Base-by-base conservation (phyloP, 2,888 invertebrate species). In the Drosophila limbata region DNA sequence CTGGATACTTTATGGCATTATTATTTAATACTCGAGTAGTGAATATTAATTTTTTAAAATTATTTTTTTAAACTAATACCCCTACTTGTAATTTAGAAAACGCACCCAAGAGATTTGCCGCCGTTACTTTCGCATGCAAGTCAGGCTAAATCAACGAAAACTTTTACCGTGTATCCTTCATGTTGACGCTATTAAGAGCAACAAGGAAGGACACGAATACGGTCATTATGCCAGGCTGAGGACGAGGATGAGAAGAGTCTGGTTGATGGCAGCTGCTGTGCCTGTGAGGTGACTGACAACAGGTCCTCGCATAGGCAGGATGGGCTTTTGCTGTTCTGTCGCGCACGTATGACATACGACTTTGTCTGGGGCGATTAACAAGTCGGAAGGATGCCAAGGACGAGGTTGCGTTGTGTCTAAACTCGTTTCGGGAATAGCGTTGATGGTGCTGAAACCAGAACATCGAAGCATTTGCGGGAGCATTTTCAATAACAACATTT, bases 401-500 rank as follows among this genome's bases (percentile, higher is more conserved):
- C 44, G 45, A 50, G 52, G 44, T 48, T 50, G 40, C 28, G 45
- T 35, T 31, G 48, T 13, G 37, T 44, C 48, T 64, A 47, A 69
- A 45, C 42, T 65, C 44, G 28, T 33, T 60, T 25, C 44, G 66
- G 50, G 45, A 45, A 70, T 63, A 37, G 15, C 50, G 9, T 50
- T 50, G 50, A 35, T 19, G 50, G 33, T 19, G 51, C 51, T 40
- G 47, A 37, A 61, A 44, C 42, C 28, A 50, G 42, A 40, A 13
- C 17, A 44, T 28, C 37, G 21, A 45, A 25, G 48, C 19, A 48
- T 68, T 60, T 59, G 37, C n/a, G 25, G 13, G 53, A 28, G 50
- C 66, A 65, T 78, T 84, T 87, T 84, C 82, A 84, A 84, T 83
- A 84, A 84, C 68, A 63, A 39, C 62, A 81, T 84, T 84, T 81